Conservation (phyloP, 2,113 vertebrate genomes). For the Dendropsophus ebraccatus region DNA sequence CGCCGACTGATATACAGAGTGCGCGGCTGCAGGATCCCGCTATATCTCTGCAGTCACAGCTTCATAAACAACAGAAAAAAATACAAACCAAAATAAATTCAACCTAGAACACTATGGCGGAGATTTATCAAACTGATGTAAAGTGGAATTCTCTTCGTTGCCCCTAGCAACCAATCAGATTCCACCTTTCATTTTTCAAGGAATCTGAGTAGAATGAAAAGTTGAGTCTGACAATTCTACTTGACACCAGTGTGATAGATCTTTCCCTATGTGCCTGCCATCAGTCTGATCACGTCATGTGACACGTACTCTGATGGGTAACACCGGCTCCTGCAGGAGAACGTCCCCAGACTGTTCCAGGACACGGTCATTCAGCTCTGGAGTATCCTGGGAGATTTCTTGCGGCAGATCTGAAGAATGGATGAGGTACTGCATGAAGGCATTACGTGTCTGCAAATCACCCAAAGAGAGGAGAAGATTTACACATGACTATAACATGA, state of each 20-base stretch:
- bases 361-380: neutral
- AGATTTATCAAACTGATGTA: too few relatives aligned
- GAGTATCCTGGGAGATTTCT: conserved; percentile 3
- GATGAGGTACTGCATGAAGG: conserved; percentile 78
- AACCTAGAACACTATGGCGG: neutral
- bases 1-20: neutral
- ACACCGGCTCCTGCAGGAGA: neutral
- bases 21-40: neutral
- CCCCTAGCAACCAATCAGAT: too few relatives aligned
- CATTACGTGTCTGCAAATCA: conserved; percentile 68
- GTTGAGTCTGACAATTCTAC: neutral
- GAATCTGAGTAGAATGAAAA: neutral
- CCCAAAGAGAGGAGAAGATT: neutral
- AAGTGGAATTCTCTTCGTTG: too few relatives aligned
- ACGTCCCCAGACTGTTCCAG: neutral
- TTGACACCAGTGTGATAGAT: neutral
- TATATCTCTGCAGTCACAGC: too few relatives aligned
- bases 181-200: too few relatives aligned
- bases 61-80: neutral
- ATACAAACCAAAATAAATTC: neutral
- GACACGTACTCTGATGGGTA: neutral
- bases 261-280: neutral
- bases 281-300: neutral
- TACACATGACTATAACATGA: too few relatives aligned
- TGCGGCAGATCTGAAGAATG: conserved; percentile 37